Percentiles rank a stretch among this genome's conserved stretches.
phyloP scores from a whole-genome alignment of 1,140 invertebrate genomes.

The Danaus plexippus region DNA sequence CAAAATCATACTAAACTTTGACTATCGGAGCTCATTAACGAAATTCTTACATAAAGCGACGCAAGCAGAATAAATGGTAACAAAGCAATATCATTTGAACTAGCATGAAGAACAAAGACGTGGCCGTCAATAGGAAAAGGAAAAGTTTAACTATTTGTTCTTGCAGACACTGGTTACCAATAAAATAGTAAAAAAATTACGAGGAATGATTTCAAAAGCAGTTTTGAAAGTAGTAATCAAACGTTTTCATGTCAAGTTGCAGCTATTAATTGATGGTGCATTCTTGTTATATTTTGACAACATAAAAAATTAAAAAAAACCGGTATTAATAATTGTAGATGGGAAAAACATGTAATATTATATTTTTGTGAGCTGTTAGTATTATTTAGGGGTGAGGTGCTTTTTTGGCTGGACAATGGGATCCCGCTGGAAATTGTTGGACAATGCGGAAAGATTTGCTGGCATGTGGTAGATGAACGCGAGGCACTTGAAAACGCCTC shows the following conservation, averaged over 20 bases:
- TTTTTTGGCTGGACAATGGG: not conserved
- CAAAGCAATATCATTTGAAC: slow-evolving; percentile 6
- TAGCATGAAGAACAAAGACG: slow-evolving; percentile 9
- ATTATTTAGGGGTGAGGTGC: too few relatives aligned
- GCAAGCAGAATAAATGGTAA: slow-evolving; percentile 4
- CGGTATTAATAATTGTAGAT: too few relatives aligned
- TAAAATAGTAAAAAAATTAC: slow-evolving; percentile 12
- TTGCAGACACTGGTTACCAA: slow-evolving; percentile 15
- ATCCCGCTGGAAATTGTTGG: not conserved
- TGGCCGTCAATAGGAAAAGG: slow-evolving; percentile 9
- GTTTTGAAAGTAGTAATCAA: too few relatives aligned
- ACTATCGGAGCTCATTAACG: slow-evolving; percentile 13
- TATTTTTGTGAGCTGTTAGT: too few relatives aligned
- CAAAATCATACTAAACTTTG: slow-evolving; percentile 13
- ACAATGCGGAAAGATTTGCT: slow-evolving; percentile 10
- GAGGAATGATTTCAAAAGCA: not conserved
- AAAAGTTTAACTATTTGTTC: slow-evolving; percentile 17
- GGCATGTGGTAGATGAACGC: not conserved
- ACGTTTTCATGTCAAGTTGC: too few relatives aligned
- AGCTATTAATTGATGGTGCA: too few relatives aligned
- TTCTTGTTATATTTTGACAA: too few relatives aligned
- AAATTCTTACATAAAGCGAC: slow-evolving; percentile 13
- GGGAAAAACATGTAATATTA: too few relatives aligned
- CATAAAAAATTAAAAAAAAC: too few relatives aligned
- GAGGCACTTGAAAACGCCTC: slow-evolving; percentile 12